phyloP scores from a whole-genome alignment of 2,797 vertebrate genomes.

The Mus minutoides region DNA sequence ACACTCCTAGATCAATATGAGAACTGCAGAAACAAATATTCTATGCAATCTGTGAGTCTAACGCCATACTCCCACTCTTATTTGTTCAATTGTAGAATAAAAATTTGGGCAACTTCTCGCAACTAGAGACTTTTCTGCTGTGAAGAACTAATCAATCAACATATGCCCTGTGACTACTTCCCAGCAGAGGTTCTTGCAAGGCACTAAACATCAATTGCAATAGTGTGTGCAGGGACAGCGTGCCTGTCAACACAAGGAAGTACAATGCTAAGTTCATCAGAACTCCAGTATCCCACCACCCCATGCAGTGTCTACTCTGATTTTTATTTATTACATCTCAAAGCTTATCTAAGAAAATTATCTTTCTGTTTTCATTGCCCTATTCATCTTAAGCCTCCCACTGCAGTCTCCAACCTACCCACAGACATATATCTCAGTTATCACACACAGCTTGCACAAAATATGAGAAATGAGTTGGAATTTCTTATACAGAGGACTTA shows the following conservation, averaged over 20 bases:
- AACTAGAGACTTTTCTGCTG: slow-evolving; percentile 4
- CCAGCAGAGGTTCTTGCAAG: neutral
- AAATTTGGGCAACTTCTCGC: slow-evolving; percentile 65
- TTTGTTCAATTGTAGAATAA: slow-evolving; percentile 66
- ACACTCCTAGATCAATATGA: slow-evolving; percentile 85
- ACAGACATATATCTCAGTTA: slow-evolving; percentile 33
- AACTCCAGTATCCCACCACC: neutral
- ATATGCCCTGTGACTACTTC: slow-evolving; percentile 35
- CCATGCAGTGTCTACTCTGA: neutral
- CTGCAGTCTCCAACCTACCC: neutral
- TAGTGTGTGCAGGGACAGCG: neutral
- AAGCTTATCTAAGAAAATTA: slow-evolving; percentile 48
- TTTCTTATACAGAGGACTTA: slow-evolving; percentile 41
- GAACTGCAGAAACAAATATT: slow-evolving; percentile 76
- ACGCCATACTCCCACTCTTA: slow-evolving; percentile 43
- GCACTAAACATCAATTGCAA: neutral
- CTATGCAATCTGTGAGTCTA: slow-evolving; percentile 74
- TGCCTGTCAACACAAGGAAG: neutral
- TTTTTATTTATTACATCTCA: neutral
- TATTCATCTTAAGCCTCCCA: slow-evolving; percentile 53
- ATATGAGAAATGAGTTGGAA: slow-evolving; percentile 20
- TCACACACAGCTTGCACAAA: neutral
- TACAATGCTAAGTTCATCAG: neutral
- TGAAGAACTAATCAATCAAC: slow-evolving; percentile 48
- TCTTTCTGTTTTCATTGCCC: slow-evolving; percentile 18